Evolutionary conservation across 2,113 vertebrate species (phyloP).

Genomic region (Lophius piscatorius): DNA sequence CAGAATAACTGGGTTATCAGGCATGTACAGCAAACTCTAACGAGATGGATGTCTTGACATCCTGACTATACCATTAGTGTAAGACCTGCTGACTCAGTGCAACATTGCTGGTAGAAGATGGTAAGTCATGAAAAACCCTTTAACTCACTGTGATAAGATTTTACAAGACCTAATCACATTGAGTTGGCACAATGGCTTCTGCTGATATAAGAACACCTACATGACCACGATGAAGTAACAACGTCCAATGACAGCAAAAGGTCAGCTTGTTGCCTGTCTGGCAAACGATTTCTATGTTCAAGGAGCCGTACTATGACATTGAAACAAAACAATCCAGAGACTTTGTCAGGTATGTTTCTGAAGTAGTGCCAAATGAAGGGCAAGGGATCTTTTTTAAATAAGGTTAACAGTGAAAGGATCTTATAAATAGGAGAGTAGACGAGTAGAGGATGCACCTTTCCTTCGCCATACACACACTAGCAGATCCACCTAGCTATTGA

Average conservation of each 20-base stretch:
- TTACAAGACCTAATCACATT: neutral
- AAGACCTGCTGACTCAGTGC: conserved; percentile 17
- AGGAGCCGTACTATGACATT: neutral
- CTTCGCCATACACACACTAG: conserved; percentile 9
- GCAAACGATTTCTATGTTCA: conserved; percentile 31
- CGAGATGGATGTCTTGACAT: neutral
- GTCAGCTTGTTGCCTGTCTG: conserved; percentile 49
- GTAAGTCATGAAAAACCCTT: conserved; percentile 19
- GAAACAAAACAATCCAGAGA: conserved; percentile 18
- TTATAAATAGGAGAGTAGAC: no score
- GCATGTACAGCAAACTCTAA: neutral
- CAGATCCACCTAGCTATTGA: conserved; percentile 21
- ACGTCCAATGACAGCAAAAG: conserved; percentile 43
- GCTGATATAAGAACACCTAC: conserved; percentile 31
- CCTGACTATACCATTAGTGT: neutral
- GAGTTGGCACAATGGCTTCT: neutral
- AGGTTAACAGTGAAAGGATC: no score
- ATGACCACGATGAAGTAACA: neutral
- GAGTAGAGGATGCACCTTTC: no score
- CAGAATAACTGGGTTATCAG: neutral
- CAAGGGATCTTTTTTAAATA: neutral
- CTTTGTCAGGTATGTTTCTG: conserved; percentile 15
- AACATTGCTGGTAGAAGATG: neutral
- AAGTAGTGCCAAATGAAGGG: neutral
- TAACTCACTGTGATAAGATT: conserved; percentile 48